A percentile compares a stretch with the other conserved stretches of the same genome.
Conservation (phyloP, 1,140 invertebrate species). For the Chlorops oryzae region DNA sequence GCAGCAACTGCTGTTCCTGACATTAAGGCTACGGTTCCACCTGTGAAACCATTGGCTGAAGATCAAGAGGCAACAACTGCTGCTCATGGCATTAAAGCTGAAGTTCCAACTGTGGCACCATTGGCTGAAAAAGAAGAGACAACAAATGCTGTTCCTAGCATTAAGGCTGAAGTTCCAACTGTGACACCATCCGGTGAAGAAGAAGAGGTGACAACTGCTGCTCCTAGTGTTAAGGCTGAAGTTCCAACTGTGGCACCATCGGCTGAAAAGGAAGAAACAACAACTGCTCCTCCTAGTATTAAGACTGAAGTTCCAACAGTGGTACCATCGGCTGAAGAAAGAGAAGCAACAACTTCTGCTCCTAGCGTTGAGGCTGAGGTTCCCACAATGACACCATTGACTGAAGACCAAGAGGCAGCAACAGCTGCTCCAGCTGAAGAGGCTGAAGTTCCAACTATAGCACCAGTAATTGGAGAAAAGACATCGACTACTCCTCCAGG, state of each 20-base stretch:
- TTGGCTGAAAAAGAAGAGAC: conserved; percentile 9
- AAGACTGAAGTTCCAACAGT: neutral
- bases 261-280: neutral
- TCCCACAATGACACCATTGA: neutral
- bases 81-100: no score
- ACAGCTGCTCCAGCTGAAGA: conserved; percentile 15
- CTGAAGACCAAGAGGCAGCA: conserved; percentile 6
- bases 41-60: conserved; percentile 6
- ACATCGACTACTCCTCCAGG: neutral
- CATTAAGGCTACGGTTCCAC: conserved; percentile 1
- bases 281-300: neutral
- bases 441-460: no score
- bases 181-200: no score
- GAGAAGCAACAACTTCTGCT: conserved; percentile 12
- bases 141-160: conserved; percentile 1
- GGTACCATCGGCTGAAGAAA: conserved; percentile 10
- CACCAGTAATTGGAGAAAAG: no score
- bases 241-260: neutral
- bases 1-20: neutral
- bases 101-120: conserved; percentile 8
- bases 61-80: no score
- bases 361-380: conserved; percentile 9
- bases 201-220: no score
- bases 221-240: no score
- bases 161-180: no score